Conservation (phyloP, 37 sponge, comb jelly and placozoan genomes). For the Oopsacas minuta region DNA sequence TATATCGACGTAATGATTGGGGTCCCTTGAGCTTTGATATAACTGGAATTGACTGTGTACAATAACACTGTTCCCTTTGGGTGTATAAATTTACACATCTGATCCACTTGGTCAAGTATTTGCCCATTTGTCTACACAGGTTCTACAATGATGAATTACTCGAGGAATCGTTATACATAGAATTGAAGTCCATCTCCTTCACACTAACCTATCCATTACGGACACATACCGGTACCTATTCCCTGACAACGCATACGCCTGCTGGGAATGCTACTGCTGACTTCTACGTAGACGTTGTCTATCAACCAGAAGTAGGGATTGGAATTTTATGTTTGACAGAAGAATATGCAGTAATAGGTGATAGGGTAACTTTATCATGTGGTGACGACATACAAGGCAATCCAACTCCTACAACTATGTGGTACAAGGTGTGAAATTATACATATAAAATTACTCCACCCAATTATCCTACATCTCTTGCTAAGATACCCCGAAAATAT, state of each 20-base stretch:
- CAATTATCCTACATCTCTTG: no score
- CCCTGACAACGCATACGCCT: neutral
- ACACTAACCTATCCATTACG: neutral
- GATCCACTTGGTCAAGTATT: no score
- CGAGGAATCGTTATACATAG: neutral
- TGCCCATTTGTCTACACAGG: no score
- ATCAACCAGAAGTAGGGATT: conserved; percentile 9
- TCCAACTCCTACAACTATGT: neutral
- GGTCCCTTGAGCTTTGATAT: no score
- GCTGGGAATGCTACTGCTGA: neutral
- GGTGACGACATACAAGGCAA: neutral
- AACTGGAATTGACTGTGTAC: no score
- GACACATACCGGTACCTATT: neutral
- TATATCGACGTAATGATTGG: no score
- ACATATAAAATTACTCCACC: no score
- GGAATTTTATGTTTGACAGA: neutral
- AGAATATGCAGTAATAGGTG: neutral
- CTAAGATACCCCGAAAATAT: no score
- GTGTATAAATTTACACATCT: no score
- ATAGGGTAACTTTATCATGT: neutral
- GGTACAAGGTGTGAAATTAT: neutral
- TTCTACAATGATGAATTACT: neutral
- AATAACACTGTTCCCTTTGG: no score
- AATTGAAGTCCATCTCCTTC: neutral
- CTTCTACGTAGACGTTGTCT: neutral